Base-by-base conservation (phyloP, 2,888 invertebrate species). In the Drosophila monieri region DNA sequence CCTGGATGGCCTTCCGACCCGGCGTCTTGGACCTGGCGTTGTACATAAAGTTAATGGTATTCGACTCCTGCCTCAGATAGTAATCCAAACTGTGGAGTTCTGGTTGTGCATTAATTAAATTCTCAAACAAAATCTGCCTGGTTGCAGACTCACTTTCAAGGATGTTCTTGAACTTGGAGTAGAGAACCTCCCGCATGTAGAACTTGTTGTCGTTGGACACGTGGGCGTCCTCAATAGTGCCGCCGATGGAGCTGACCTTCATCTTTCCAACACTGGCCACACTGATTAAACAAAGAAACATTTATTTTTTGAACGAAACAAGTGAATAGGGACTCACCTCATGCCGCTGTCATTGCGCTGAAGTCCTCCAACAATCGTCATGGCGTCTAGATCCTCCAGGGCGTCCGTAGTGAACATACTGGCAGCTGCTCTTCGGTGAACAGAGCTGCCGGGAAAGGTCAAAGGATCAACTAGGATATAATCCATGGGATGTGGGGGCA, bases 291-390 rank as follows among this genome's bases (percentile, higher is more conserved):
- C 15, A 4, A 18, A 41, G 18, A 3, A 15, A 8, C 10, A 12
- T 5, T 21, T 12, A 5, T 21, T 15, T 9, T 1, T 21, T 10
- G 8, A 27, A n/a, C 3, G 14, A 25, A 6, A 9, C 1, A 48
- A 15, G 15, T 2, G 4, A 1, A 14, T 14, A 3, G 3, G 6
- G 4, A 10, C 52, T 12, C 55, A 80, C 80, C 84, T 84, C 9
- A 65, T 47, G 3, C 59, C 47, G 23, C 86, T 83, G 8, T 68
- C 73, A 18, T 41, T 44, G n/a, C 2, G 12, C 0, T 76, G 80
- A 1, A 79, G 18, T 1, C 80, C 86, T 0, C 86, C 86, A 5
- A 83, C 25, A 10, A 84, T 69, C 1, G 76, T 83, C 1, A 9
- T 4, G 5, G 58, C 61, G 2, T 55, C 30, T 18, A 86, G 46